These are phyloP conservation scores for Piaya cayana DNA, from an alignment of 2,113 vertebrate species.

Conservation along the genomic window DNA sequence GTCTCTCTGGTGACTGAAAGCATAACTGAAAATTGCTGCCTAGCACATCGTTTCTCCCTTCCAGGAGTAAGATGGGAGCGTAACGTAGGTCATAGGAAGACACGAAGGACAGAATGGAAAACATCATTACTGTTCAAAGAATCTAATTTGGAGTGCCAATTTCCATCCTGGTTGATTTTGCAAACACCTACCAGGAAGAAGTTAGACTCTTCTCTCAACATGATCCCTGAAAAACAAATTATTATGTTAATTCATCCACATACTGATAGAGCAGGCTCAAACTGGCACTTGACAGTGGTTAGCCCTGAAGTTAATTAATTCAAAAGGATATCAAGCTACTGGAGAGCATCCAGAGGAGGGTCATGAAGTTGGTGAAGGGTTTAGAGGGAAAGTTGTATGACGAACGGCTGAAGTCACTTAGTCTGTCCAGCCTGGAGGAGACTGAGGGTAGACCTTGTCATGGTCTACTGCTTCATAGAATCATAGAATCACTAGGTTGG, in stretches of 20 bases:
- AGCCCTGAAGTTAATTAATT: not conserved
- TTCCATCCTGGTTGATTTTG: not conserved
- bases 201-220: not conserved
- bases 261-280: not conserved
- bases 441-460: no score
- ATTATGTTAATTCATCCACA: not conserved
- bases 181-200: not conserved
- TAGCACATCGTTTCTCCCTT: not conserved
- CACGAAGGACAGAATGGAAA: not conserved
- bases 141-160: not conserved
- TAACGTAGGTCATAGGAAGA: not conserved
- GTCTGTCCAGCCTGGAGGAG: no score
- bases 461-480: no score
- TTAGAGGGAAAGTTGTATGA: no score
- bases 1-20: not conserved
- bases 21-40: not conserved
- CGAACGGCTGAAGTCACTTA: no score
- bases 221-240: not conserved
- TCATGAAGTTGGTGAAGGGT: no score
- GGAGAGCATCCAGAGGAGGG: no score
- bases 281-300: not conserved
- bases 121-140: not conserved
- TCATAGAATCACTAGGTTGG: no score
- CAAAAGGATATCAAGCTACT: not conserved
- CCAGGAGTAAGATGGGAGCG: not conserved